These are phyloP conservation scores for Valencia hispanica DNA, from an alignment of 2,797 vertebrate species.

Conservation along the genomic window DNA sequence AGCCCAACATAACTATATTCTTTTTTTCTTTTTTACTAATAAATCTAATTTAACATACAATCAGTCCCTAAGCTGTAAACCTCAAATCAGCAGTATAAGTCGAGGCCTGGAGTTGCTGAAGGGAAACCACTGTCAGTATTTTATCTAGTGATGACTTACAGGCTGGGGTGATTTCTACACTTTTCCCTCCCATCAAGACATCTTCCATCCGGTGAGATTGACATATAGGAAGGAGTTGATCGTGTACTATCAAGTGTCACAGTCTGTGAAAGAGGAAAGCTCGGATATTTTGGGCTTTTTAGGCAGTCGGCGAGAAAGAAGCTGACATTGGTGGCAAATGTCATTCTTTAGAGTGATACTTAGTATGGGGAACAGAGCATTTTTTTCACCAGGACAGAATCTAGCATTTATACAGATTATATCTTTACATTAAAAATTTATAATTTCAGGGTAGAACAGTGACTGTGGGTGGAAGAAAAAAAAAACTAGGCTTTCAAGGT, in stretches of 20 bases:
- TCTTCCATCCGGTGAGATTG: conserved; percentile 6
- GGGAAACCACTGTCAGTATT: conserved; percentile 13
- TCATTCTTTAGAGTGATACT: conserved; percentile 19
- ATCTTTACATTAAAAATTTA: neutral
- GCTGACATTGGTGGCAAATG: conserved; percentile 23
- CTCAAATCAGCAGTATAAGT: conserved; percentile 26
- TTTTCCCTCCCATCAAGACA: conserved; percentile 7
- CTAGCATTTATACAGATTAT: conserved; percentile 2
- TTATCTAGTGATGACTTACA: neutral
- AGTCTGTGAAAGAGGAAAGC: conserved; percentile 21
- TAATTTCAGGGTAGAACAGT: conserved; percentile 1
- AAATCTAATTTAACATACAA: conserved; percentile 47
- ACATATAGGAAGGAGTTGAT: conserved; percentile 17
- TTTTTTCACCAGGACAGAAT: conserved; percentile 7
- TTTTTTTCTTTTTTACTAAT: conserved; percentile 32
- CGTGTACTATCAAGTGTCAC: conserved; percentile 28
- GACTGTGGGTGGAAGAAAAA: neutral
- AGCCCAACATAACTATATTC: conserved; percentile 40
- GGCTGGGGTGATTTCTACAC: neutral
- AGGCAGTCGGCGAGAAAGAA: conserved; percentile 13
- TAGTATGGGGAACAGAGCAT: neutral
- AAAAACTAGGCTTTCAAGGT: neutral
- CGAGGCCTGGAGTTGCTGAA: conserved; percentile 8
- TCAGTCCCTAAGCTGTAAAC: conserved; percentile 13
- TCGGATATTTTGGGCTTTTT: conserved; percentile 9